A percentile compares a stretch with the other conserved stretches of the same genome.
Evolutionary conservation across 2,797 vertebrate genomes (phyloP).

Genomic region (Bothrops alternatus): DNA sequence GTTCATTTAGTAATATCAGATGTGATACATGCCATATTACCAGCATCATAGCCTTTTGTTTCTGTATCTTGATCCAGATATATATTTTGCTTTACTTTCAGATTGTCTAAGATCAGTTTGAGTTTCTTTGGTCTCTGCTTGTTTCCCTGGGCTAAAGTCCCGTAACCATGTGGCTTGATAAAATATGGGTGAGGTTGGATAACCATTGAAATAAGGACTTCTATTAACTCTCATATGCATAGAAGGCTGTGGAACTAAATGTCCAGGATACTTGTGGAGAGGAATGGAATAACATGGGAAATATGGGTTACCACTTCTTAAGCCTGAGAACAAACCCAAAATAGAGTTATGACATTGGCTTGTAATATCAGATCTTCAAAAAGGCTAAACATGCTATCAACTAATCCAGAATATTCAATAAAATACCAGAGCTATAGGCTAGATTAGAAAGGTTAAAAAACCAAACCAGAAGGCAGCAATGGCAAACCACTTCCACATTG

Average conservation of each 20-base stretch:
- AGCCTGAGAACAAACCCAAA: conserved; percentile 37
- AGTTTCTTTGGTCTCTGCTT: conserved; percentile 67
- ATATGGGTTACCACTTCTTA: conserved; percentile 59
- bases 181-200: conserved; percentile 61
- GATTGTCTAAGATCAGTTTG: conserved; percentile 64
- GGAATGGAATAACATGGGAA: conserved; percentile 64
- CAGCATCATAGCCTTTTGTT: conserved; percentile 49
- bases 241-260: conserved; percentile 59
- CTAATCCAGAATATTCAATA: neutral
- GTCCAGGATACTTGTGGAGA: conserved; percentile 56
- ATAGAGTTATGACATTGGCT: neutral
- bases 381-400: neutral
- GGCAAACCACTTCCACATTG: too few relatives aligned
- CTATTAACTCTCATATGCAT: conserved; percentile 56
- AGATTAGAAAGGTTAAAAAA: too few relatives aligned
- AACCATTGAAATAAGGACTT: conserved; percentile 70
- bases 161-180: conserved; percentile 63
- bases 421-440: neutral
- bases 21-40: conserved; percentile 53
- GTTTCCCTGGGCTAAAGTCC: conserved; percentile 58
- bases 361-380: neutral
- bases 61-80: conserved; percentile 45
- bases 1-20: conserved; percentile 55
- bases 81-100: conserved; percentile 55
- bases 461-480: too few relatives aligned